Evolutionary conservation across 2,888 invertebrate species (phyloP).

Genomic region (Galerucella pusilla): DNA sequence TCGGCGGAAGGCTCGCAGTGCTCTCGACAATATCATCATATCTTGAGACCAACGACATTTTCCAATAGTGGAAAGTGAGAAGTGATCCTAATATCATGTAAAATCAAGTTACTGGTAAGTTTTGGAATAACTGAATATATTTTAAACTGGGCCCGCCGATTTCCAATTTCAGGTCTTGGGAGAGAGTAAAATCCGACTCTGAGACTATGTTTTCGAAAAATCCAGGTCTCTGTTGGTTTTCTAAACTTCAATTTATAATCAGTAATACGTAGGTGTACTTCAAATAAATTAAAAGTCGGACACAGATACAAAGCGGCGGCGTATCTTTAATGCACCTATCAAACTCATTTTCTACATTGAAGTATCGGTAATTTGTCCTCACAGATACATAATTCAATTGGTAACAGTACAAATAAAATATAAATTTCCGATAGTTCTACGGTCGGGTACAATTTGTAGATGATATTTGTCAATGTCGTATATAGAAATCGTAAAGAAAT

Average conservation of each 20-base stretch:
- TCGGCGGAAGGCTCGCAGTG: too few relatives aligned
- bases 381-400: conserved; percentile 35
- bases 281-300: background rate
- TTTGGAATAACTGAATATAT: too few relatives aligned
- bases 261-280: background rate
- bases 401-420: conserved; percentile 39
- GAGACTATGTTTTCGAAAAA: background rate
- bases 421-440: conserved; percentile 34
- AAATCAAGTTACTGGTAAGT: too few relatives aligned
- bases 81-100: too few relatives aligned
- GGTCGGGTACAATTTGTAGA: conserved; percentile 37
- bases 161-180: too few relatives aligned
- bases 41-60: too few relatives aligned
- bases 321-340: conserved; percentile 4
- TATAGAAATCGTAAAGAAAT: conserved; percentile 38
- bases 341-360: conserved; percentile 19
- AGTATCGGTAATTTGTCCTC: conserved; percentile 38
- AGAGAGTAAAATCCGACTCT: too few relatives aligned
- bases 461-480: conserved; percentile 39
- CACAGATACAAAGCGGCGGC: background rate
- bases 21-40: too few relatives aligned
- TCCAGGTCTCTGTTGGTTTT: background rate
- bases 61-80: too few relatives aligned
- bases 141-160: too few relatives aligned
- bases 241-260: background rate